Base-by-base conservation (phyloP, 2,888 invertebrate species). In the Amphipoea oculea region DNA sequence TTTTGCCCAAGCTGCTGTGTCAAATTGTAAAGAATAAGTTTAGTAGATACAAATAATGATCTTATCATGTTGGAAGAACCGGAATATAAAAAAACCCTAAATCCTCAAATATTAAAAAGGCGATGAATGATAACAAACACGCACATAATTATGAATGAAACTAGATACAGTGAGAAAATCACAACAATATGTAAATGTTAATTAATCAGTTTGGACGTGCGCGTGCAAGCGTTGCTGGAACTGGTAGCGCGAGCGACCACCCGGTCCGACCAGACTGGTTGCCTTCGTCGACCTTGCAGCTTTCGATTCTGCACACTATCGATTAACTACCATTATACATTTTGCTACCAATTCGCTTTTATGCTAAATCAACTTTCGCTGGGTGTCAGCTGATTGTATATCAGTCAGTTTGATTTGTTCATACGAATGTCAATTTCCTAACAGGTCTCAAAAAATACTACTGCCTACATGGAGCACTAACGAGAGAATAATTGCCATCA, bases 231-330 rank as follows among this genome's bases (percentile, higher is more conserved):
- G 78, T 77, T 81, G 70, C 66, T 85, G 78, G 72, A 83, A 89
- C 87, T 85, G 82, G 89, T 83, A 82, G 81, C 81, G 86, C 85
- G 83, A 90, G 86, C 86, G 85, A 89, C 89, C 89, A 89, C 88
- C 91, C 88, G 89, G 89, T 90, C 91, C 85, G 81, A 89, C 84
- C 87, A 81, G 87, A 92, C 93, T 92, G 91, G 94, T 93, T 90
- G 88, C 89, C 87, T 87, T 86, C 81, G 78, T 78, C 89, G 89
- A 91, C 94, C 94, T 94, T 94, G 93, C 87, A 89, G 94, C 94
- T 94, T 94, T 94, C 94, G 92, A 92, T 94, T 94, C 91, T 88
- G 89, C 88, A 89, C 86, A 88, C 85, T 84, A 87, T 85, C 84
- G 68, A 86, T 85, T 85, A 88, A 77, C 85, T 79, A 76, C 76